Percentiles rank a stretch among this genome's conserved stretches.
phyloP scores from a whole-genome alignment of 2,888 invertebrate species.

The Loripinus fragilis region DNA sequence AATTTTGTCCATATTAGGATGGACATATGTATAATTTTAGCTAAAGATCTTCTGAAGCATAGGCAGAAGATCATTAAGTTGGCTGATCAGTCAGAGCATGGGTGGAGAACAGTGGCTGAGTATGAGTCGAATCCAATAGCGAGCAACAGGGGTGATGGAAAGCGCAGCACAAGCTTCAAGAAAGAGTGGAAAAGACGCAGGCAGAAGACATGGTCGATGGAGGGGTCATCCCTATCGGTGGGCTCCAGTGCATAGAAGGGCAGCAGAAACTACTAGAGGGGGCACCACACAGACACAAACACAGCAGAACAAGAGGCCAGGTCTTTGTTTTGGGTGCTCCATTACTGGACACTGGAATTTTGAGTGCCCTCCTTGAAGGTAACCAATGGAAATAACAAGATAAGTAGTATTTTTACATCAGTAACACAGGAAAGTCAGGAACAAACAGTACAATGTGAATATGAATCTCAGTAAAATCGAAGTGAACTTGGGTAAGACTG shows the following conservation, averaged over 20 bases:
- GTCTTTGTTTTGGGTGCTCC: not conserved
- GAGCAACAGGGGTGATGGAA: not conserved
- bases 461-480: not conserved
- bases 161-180: not conserved
- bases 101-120: not conserved
- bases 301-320: not conserved
- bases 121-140: constrained; percentile 5
- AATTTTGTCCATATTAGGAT: no score
- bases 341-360: constrained; percentile 3
- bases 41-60: no score
- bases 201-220: not conserved
- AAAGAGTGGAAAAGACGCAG: not conserved
- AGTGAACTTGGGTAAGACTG: not conserved
- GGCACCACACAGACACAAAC: not conserved
- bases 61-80: no score
- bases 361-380: not conserved
- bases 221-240: not conserved
- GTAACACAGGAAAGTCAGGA: not conserved
- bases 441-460: not conserved
- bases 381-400: not conserved
- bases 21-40: no score
- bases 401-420: not conserved
- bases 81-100: constrained; percentile 7
- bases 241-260: not conserved
- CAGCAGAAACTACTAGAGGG: not conserved